phyloP scores from a whole-genome alignment of 2,797 vertebrate species.

The Anas georgica region DNA sequence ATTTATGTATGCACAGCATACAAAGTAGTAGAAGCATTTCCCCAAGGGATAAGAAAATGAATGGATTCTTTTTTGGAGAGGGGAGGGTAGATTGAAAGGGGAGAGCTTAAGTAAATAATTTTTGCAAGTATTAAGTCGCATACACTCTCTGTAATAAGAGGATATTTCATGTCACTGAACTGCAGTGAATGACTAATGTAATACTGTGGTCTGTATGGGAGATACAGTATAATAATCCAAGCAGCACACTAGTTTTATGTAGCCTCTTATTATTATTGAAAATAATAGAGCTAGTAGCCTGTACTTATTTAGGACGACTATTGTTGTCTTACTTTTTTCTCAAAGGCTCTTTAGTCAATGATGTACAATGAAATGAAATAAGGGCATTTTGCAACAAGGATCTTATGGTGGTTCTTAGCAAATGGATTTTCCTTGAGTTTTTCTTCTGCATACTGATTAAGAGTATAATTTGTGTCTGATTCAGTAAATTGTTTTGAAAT shows the following conservation, averaged over 20 bases:
- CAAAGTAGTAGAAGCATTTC: constrained; percentile 2
- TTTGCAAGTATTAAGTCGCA: constrained; percentile 21
- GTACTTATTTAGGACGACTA: not conserved
- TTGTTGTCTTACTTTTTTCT: constrained; percentile 56
- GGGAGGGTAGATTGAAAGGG: not conserved
- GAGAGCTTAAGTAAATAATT: constrained; percentile 40
- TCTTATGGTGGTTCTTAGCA: not conserved
- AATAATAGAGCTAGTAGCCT: constrained; percentile 55
- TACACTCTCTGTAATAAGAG: constrained; percentile 16
- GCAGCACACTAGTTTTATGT: constrained; percentile 17
- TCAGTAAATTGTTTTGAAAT: not conserved
- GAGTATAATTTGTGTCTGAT: not conserved
- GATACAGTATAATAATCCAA: constrained; percentile 18
- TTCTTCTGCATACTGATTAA: not conserved
- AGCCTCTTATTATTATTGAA: constrained; percentile 55
- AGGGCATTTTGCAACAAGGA: not conserved
- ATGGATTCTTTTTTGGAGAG: constrained; percentile 1
- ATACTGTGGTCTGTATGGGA: not conserved
- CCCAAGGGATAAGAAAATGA: constrained; percentile 32
- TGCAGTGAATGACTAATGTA: constrained; percentile 38
- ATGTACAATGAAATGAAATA: constrained; percentile 19
- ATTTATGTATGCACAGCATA: not conserved
- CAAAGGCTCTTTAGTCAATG: constrained; percentile 21
- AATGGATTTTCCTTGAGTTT: not conserved
- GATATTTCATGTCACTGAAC: constrained; percentile 60